Conservation (phyloP, 2,113 vertebrate genomes). For the Petroica traversi region DNA sequence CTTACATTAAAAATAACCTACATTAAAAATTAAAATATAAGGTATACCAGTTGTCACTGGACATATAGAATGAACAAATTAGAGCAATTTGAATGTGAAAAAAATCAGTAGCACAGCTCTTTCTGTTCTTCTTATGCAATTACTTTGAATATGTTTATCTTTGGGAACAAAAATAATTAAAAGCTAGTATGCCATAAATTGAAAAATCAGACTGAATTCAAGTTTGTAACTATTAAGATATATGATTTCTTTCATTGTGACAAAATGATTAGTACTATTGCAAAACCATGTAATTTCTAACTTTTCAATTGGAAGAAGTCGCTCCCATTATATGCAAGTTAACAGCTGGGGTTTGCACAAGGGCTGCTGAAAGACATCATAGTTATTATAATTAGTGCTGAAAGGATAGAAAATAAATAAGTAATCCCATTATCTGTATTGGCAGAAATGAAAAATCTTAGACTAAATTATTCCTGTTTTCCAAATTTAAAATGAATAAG, state of each 20-base stretch:
- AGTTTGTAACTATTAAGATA: neutral
- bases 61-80: neutral
- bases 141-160: neutral
- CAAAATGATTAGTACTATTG: neutral
- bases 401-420: constrained; percentile 40
- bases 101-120: neutral
- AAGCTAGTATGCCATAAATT: neutral
- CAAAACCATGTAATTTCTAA: neutral
- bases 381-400: constrained; percentile 8
- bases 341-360: neutral
- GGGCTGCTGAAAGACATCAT: neutral
- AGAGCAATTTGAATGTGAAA: neutral
- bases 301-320: neutral
- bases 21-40: neutral
- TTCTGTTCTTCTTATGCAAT: neutral
- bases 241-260: neutral
- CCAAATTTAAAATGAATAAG: constrained; percentile 30
- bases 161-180: neutral
- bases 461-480: constrained; percentile 44
- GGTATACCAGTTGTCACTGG: neutral
- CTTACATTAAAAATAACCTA: neutral
- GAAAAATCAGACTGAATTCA: neutral
- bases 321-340: neutral
- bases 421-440: constrained; percentile 17
- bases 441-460: constrained; percentile 50